phyloP scores from a whole-genome alignment of 1,140 invertebrate genomes.

The Bilobella aurantiaca region DNA sequence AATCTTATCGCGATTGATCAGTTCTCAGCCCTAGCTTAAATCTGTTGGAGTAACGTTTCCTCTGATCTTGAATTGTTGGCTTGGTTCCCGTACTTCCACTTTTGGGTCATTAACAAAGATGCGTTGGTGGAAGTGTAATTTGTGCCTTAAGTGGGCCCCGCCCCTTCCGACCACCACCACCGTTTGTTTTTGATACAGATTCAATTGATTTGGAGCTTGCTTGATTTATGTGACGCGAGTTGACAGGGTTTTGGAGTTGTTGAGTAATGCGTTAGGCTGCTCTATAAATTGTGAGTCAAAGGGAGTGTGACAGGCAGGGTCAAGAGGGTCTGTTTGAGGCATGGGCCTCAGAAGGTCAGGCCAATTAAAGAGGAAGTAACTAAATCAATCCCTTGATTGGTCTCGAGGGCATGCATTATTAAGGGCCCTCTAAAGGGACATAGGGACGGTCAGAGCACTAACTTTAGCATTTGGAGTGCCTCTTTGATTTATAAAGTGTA shows the following conservation, averaged over 20 bases:
- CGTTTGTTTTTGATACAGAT: neutral
- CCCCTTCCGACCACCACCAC: neutral
- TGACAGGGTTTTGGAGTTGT: neutral
- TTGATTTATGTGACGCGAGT: neutral
- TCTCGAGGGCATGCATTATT: neutral
- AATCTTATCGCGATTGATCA: neutral
- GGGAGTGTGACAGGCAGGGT: conserved; percentile 6
- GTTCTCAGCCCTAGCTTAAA: too few relatives aligned
- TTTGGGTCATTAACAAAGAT: conserved; percentile 8
- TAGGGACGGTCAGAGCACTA: neutral
- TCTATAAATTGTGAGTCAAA: too few relatives aligned
- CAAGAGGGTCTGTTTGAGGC: neutral
- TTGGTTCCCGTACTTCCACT: neutral
- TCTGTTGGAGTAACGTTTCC: too few relatives aligned
- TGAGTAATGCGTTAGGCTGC: neutral
- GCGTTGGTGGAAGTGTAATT: neutral
- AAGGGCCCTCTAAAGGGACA: neutral
- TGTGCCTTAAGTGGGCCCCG: neutral
- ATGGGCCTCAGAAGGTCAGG: neutral
- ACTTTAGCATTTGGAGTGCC: neutral
- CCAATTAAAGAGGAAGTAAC: neutral
- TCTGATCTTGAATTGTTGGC: neutral
- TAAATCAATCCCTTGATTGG: neutral
- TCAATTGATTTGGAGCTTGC: neutral
- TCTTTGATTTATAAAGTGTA: too few relatives aligned